A percentile compares a stretch with the other conserved stretches of the same genome.
phyloP scores from a whole-genome alignment of 2,888 invertebrate genomes.

The Elaeidobius kamerunicus region DNA sequence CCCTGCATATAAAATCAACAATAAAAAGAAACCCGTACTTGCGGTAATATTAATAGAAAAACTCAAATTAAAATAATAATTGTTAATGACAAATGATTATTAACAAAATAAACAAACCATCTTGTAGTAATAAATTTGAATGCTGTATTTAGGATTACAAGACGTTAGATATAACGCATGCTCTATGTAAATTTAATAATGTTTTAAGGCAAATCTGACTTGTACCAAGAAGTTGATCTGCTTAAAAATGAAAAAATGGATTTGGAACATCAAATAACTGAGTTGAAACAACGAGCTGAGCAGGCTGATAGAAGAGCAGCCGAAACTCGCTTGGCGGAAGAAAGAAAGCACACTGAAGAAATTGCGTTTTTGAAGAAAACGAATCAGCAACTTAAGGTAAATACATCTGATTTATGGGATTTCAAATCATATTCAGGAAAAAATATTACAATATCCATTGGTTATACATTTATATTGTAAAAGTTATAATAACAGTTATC shows the following conservation, averaged over 20 bases:
- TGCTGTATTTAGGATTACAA: too few species aligned
- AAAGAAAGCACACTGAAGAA: constrained; percentile 90
- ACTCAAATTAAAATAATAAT: too few species aligned
- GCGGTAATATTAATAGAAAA: too few species aligned
- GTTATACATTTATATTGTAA: background rate
- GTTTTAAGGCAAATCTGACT: constrained; percentile 63
- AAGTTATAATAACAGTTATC: too few species aligned
- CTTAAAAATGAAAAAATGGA: constrained; percentile 64
- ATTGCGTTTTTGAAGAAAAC: constrained; percentile 90
- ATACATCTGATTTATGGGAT: background rate
- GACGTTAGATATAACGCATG: too few species aligned
- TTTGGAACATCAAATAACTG: constrained; percentile 60
- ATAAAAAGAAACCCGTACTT: too few species aligned
- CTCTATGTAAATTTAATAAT: too few species aligned
- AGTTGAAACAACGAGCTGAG: constrained; percentile 69
- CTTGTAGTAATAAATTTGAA: too few species aligned
- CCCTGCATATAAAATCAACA: too few species aligned
- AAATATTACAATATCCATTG: background rate
- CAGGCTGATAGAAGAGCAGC: constrained; percentile 78
- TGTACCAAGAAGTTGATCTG: constrained; percentile 70
- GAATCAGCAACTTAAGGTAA: constrained; percentile 87
- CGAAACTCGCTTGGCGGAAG: constrained; percentile 83
- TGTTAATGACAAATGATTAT: too few species aligned
- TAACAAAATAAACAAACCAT: too few species aligned
- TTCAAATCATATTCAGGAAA: background rate